A percentile compares a stretch with the other conserved stretches of the same genome.
phyloP scores from a whole-genome alignment of 2,888 invertebrate species.

The Scaptomyza reducta region DNA sequence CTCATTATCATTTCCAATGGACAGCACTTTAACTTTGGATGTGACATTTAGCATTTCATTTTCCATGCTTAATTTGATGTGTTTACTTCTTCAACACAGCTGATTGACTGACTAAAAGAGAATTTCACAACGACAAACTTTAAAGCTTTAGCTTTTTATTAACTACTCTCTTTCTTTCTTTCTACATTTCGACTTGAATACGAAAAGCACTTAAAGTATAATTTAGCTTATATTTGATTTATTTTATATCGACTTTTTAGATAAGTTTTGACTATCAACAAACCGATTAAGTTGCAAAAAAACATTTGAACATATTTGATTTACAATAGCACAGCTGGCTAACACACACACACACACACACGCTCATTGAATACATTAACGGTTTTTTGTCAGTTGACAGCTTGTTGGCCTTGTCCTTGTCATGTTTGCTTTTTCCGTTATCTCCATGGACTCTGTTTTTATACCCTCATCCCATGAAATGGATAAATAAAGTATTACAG shows the following conservation, averaged over 20 bases:
- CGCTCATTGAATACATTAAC: conserved; percentile 12
- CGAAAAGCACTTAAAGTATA: too few relatives aligned
- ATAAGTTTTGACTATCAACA: not conserved
- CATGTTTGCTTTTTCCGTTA: conserved; percentile 61
- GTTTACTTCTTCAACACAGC: not conserved
- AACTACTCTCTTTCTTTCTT: too few relatives aligned
- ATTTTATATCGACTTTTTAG: too few relatives aligned
- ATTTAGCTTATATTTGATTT: too few relatives aligned
- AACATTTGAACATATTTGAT: not conserved
- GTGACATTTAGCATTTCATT: too few relatives aligned
- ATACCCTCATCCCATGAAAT: too few relatives aligned
- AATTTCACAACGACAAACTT: not conserved
- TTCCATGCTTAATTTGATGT: not conserved
- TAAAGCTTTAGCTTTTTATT: conserved; percentile 2
- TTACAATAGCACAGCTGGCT: not conserved
- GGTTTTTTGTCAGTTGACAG: conserved; percentile 24
- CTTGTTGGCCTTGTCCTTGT: conserved; percentile 66
- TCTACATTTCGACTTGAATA: too few relatives aligned
- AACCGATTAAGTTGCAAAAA: not conserved
- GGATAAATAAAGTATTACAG: too few relatives aligned
- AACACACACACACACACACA: conserved; percentile 10
- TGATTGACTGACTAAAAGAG: not conserved
- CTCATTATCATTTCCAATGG: not conserved
- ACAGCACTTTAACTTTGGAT: not conserved
- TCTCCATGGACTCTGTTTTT: conserved; percentile 47